Conservation (phyloP, 2,888 invertebrate species). For the Invenusta paracnida region DNA sequence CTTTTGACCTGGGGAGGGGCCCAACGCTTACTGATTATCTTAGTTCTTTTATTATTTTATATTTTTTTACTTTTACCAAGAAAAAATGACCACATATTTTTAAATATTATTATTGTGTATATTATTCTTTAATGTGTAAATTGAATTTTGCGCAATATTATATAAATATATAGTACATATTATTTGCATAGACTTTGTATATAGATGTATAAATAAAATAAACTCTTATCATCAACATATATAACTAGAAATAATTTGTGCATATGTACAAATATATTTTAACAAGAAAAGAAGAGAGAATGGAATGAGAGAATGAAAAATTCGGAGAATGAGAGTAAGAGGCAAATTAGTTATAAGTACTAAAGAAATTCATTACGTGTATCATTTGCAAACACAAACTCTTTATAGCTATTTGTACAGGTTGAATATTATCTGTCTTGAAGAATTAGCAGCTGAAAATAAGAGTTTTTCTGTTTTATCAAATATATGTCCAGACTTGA, state of each 20-base stretch:
- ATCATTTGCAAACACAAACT: neutral
- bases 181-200: too few species aligned
- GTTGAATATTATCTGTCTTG: neutral
- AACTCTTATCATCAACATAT: neutral
- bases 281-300: neutral
- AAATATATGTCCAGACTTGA: neutral
- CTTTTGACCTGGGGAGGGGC: too few species aligned
- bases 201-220: neutral
- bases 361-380: neutral
- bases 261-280: neutral
- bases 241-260: neutral
- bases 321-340: neutral
- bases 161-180: neutral
- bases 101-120: neutral
- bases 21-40: neutral
- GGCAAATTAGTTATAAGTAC: neutral
- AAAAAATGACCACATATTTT: neutral
- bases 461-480: neutral
- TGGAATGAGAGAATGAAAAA: too few species aligned
- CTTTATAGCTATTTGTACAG: neutral
- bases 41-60: neutral
- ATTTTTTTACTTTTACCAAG: neutral
- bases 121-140: neutral
- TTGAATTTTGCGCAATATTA: neutral
- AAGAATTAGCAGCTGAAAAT: neutral